These are phyloP conservation scores for Cheirogaleus major DNA, from an alignment of 2,797 vertebrate genomes.

Conservation along the genomic window DNA sequence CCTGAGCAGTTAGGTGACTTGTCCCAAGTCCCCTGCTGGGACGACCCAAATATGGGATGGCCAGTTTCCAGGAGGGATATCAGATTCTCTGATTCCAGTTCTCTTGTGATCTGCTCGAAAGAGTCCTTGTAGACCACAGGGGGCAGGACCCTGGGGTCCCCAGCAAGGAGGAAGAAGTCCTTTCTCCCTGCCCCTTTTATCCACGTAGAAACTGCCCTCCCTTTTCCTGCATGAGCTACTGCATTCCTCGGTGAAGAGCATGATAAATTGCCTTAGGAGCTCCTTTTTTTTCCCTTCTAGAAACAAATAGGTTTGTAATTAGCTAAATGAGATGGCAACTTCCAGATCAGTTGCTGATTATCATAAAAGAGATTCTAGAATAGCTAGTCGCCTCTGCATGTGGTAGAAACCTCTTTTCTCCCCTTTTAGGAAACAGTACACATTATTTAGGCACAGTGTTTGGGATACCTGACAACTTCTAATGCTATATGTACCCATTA, in stretches of 20 bases:
- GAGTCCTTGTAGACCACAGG: background rate
- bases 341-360: background rate
- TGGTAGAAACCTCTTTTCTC: background rate
- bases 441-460: background rate
- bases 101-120: background rate
- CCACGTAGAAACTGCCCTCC: background rate
- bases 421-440: background rate
- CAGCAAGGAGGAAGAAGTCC: background rate
- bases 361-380: background rate
- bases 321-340: background rate
- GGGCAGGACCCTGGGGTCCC: background rate
- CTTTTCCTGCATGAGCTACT: background rate
- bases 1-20: background rate
- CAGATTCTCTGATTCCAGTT: background rate
- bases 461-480: background rate
- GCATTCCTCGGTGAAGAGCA: background rate
- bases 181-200: background rate
- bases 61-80: background rate
- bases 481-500: background rate
- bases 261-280: background rate
- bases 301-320: slow-evolving; percentile 19
- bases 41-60: background rate
- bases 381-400: background rate
- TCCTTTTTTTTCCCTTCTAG: rapidly evolving
- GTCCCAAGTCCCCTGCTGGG: background rate